Base-by-base conservation (phyloP, 2,797 vertebrate species). In the Mionectes olivaceus region DNA sequence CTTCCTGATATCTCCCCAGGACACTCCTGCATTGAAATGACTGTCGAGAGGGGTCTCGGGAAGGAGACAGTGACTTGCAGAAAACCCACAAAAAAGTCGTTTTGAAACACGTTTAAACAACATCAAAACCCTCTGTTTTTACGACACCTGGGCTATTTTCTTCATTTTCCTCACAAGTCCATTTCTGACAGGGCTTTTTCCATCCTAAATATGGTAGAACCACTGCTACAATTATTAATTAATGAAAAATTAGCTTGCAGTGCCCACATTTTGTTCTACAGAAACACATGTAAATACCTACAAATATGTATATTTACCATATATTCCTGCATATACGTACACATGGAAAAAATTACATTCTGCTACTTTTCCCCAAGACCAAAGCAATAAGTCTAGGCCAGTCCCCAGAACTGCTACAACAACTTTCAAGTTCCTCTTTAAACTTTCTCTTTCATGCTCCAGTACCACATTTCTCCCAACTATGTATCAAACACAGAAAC, bases 181-280 rank as follows among this genome's bases (percentile, higher is more conserved):
- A 35, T 35, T 35, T 35, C 35, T 35, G 35, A 35, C 35, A 35
- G 35, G 35, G 35, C 35, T 35, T 35, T 35, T 35, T 35, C 35
- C 35, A 35, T 35, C 35, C 35, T 35, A 35, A 35, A 35, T 35
- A 35, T 35, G 35, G 35, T 35, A 35, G 35, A 35, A 35, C 35
- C 35, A 35, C 35, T 35, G 35, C 9, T 35, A 35, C 35, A 35
- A 35, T 35, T 93, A 94, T 18, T 83, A 81, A 78, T 92, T 90
- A 44, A 70, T 78, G 46, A 15, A 95, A 49, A 92, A 78, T 89
- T 92, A 95, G 28, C 44, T 96, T 87, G 73, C 19, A 93, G 41
- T 28, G 30, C 53, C 44, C 69, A 73, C 65, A 82, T 43, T 89
- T 89, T 43, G 95, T 56, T 71, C 47, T 14, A 78, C 7, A 78